A percentile compares a stretch with the other conserved stretches of the same genome.
phyloP scores from a whole-genome alignment of 2,113 vertebrate species.

The Anhinga anhinga region DNA sequence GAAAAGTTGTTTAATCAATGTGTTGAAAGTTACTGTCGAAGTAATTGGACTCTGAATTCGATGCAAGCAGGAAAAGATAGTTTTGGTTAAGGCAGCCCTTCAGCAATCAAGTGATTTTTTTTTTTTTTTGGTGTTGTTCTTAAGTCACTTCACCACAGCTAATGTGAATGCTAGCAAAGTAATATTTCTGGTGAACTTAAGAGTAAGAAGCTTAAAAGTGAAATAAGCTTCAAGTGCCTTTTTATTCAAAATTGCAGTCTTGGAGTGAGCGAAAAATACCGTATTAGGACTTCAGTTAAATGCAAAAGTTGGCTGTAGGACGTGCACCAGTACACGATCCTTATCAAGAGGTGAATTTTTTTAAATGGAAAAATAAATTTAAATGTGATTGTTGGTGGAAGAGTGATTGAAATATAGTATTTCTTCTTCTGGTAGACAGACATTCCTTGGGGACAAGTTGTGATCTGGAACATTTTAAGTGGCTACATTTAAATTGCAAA shows the following conservation, averaged over 20 bases:
- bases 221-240: neutral
- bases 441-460: neutral
- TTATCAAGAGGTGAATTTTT: neutral
- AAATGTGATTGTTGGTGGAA: neutral
- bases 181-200: neutral
- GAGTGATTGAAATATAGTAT: neutral
- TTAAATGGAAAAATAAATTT: neutral
- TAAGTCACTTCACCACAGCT: neutral
- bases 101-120: neutral
- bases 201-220: neutral
- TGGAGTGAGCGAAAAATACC: neutral
- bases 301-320: neutral
- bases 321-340: neutral
- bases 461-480: neutral
- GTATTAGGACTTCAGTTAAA: neutral
- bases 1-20: neutral
- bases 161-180: neutral
- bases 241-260: neutral
- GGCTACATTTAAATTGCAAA: neutral
- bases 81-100: neutral
- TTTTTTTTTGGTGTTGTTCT: neutral
- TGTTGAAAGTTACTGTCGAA: neutral
- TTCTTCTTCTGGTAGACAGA: neutral
- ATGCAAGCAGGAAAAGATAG: neutral
- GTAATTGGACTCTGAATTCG: neutral